Percentiles rank a stretch among this genome's conserved stretches.
phyloP scores from a whole-genome alignment of 2,113 vertebrate genomes.

The Oryzias javanicus region DNA sequence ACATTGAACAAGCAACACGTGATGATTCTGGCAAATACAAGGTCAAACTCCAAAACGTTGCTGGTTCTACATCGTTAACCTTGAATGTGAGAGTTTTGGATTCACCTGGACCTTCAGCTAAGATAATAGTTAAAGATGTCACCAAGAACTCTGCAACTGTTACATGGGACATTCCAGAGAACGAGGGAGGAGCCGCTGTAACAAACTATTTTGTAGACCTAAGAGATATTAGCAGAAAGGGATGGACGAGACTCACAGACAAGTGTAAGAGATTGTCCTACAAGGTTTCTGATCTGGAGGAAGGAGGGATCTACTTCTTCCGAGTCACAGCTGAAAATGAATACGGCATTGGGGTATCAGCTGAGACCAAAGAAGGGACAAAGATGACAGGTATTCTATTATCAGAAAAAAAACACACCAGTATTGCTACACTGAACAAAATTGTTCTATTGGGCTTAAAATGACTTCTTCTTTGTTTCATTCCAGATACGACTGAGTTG shows the following conservation, averaged over 20 bases:
- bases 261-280: conserved; percentile 89
- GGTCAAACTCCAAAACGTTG: conserved; percentile 87
- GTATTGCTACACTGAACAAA: not conserved
- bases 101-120: conserved; percentile 89
- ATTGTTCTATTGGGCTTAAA: conserved; percentile 8
- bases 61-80: conserved; percentile 86
- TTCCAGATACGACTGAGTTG: conserved; percentile 64
- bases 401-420: not conserved
- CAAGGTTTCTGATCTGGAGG: conserved; percentile 87
- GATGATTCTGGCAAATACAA: conserved; percentile 94
- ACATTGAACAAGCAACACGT: conserved; percentile 89
- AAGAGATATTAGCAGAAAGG: conserved; percentile 92
- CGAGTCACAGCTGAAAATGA: conserved; percentile 94
- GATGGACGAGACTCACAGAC: conserved; percentile 91
- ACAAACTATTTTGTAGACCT: conserved; percentile 94
- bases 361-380: conserved; percentile 90
- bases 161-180: conserved; percentile 95
- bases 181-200: conserved; percentile 92
- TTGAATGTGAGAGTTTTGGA: conserved; percentile 93
- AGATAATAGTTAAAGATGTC: conserved; percentile 84
- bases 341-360: conserved; percentile 85
- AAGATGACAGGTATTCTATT: conserved; percentile 89
- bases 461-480: not conserved
- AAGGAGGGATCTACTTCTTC: conserved; percentile 94
- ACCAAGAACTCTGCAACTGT: conserved; percentile 89